Percentiles rank a stretch among this genome's conserved stretches.
These are phyloP conservation scores for Eupeodes corollae DNA, from an alignment of 1,140 invertebrate genomes.

Conservation along the genomic window DNA sequence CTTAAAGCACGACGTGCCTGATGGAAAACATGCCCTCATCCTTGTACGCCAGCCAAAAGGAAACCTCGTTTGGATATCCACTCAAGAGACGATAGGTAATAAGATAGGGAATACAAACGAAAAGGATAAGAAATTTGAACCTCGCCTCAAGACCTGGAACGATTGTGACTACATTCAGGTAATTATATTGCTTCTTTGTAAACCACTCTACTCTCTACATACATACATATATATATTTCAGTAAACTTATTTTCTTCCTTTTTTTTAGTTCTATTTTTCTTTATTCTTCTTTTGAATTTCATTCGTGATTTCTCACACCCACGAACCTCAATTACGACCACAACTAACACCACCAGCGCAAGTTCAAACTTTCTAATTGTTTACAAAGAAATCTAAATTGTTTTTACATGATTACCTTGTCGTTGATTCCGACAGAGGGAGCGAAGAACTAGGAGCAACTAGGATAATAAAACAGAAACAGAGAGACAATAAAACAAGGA, in stretches of 20 bases:
- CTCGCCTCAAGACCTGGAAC: constrained; percentile 56
- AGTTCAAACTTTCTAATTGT: too few relatives aligned
- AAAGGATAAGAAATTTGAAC: constrained; percentile 39
- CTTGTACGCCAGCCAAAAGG: constrained; percentile 70
- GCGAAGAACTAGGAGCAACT: too few relatives aligned
- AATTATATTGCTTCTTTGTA: constrained; percentile 19
- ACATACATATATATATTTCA: constrained; percentile 3
- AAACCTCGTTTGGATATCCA: constrained; percentile 68
- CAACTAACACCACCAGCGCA: too few relatives aligned
- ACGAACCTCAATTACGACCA: too few relatives aligned
- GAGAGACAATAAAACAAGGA: too few relatives aligned
- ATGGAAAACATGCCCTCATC: constrained; percentile 73
- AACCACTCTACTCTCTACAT: not conserved
- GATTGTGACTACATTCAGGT: constrained; percentile 73
- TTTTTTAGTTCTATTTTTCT: constrained; percentile 1
- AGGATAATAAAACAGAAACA: too few relatives aligned
- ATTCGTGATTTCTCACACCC: too few relatives aligned
- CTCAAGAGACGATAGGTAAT: constrained; percentile 40
- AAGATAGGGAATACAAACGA: constrained; percentile 30
- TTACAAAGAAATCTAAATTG: too few relatives aligned
- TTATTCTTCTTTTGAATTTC: not conserved
- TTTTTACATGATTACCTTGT: too few relatives aligned
- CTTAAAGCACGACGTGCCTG: constrained; percentile 61
- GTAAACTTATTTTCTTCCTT: not conserved
- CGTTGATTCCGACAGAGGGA: too few relatives aligned